Percentiles rank a stretch among this genome's conserved stretches.
These are phyloP conservation scores for Melopsittacus undulatus DNA, from an alignment of 2,797 vertebrate genomes.

Conservation along the genomic window DNA sequence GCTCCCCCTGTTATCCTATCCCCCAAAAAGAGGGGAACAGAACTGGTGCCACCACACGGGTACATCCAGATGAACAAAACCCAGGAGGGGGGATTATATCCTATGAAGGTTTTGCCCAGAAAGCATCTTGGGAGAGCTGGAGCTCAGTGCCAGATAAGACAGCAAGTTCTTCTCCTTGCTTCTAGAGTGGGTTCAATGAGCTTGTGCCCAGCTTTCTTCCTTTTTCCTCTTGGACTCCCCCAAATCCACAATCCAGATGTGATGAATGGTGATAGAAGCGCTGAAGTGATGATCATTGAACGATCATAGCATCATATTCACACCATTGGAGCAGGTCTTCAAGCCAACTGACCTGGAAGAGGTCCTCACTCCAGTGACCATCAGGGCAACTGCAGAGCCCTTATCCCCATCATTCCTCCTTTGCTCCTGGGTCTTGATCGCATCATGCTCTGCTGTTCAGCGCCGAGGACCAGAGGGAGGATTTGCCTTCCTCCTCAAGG, in stretches of 20 bases:
- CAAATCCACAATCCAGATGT: background rate
- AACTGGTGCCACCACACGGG: rapidly evolving
- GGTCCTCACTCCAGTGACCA: background rate
- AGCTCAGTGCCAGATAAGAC: background rate
- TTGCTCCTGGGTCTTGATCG: background rate
- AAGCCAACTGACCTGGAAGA: background rate
- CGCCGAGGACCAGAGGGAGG: background rate
- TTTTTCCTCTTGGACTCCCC: background rate
- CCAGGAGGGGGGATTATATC: background rate
- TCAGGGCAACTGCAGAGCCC: background rate
- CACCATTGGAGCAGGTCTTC: background rate
- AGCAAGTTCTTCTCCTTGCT: background rate
- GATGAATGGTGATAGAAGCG: background rate
- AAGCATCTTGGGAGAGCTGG: background rate
- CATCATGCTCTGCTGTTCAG: background rate
- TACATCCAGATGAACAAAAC: background rate
- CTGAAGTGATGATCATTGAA: background rate
- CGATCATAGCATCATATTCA: background rate
- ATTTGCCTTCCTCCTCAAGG: slow-evolving; percentile 17
- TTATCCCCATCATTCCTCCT: background rate
- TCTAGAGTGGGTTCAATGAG: background rate
- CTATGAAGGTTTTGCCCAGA: background rate
- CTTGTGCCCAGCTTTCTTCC: background rate
- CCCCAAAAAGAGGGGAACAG: background rate
- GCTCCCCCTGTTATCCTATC: background rate